These are phyloP conservation scores for Microtus montanus DNA, from an alignment of 2,113 vertebrate genomes.

Conservation along the genomic window DNA sequence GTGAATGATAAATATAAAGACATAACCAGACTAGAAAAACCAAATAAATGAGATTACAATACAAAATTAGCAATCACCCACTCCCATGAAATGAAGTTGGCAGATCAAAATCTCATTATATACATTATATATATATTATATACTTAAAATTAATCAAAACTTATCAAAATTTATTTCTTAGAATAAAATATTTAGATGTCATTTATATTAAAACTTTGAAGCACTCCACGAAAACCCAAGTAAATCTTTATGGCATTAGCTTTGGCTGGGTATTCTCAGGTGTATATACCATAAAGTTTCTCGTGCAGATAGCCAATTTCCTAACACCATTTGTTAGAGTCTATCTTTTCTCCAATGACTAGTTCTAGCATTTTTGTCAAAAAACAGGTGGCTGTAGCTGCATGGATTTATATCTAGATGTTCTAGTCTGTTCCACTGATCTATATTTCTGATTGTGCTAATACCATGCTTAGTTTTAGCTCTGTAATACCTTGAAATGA, in stretches of 20 bases:
- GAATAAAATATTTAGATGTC: neutral
- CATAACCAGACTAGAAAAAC: slow-evolving; percentile 5
- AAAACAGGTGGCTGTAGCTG: neutral
- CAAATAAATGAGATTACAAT: slow-evolving; percentile 31
- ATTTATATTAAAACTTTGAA: neutral
- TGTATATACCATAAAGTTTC: neutral
- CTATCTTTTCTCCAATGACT: neutral
- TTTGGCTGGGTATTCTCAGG: neutral
- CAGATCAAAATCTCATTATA: neutral
- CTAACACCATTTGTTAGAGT: neutral
- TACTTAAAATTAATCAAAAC: neutral
- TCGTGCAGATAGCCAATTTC: neutral
- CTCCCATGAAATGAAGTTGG: neutral
- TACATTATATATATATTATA: neutral
- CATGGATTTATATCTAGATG: neutral
- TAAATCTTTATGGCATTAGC: neutral
- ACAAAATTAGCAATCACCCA: slow-evolving; percentile 38
- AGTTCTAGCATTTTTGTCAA: neutral
- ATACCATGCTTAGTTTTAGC: neutral
- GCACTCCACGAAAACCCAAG: neutral
- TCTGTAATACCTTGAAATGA: neutral
- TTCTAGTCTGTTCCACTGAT: neutral
- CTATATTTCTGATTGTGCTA: neutral
- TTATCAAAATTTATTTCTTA: neutral
- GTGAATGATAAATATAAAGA: slow-evolving; percentile 15